Evolutionary conservation across 2,888 invertebrate species (phyloP).

Genomic region (Thera britannica): DNA sequence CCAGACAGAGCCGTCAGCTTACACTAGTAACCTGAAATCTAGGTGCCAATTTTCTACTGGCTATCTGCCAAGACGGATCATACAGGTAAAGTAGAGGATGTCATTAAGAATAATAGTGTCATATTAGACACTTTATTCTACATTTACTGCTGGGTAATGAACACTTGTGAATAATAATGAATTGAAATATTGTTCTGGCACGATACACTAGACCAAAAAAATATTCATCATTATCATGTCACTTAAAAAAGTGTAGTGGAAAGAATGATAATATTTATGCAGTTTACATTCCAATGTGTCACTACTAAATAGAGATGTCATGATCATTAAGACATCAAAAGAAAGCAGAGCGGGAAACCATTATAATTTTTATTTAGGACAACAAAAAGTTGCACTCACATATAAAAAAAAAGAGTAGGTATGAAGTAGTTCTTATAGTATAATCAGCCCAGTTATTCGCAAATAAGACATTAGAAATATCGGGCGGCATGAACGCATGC

Average conservation of each 20-base stretch:
- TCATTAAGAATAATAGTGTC: constrained; percentile 46
- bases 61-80: constrained; percentile 45
- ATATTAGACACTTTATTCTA: constrained; percentile 38
- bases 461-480: too few relatives aligned
- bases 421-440: too few relatives aligned
- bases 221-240: background rate
- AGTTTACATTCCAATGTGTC: background rate
- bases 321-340: background rate
- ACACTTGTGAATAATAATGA: constrained; percentile 14
- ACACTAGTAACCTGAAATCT: constrained; percentile 46
- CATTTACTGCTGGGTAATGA: constrained; percentile 6
- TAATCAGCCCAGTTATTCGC: too few relatives aligned
- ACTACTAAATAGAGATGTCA: background rate
- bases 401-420: too few relatives aligned
- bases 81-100: constrained; percentile 51
- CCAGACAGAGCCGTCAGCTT: constrained; percentile 49
- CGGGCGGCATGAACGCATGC: too few relatives aligned
- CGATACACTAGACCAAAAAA: background rate
- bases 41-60: constrained; percentile 49
- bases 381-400: too few relatives aligned
- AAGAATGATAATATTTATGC: background rate
- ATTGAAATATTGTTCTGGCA: constrained; percentile 5
- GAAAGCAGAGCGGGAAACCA: too few relatives aligned
- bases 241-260: background rate
- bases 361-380: too few relatives aligned